Evolutionary conservation across 2,797 vertebrate genomes (phyloP).

Genomic region (Pelochelys cantorii): DNA sequence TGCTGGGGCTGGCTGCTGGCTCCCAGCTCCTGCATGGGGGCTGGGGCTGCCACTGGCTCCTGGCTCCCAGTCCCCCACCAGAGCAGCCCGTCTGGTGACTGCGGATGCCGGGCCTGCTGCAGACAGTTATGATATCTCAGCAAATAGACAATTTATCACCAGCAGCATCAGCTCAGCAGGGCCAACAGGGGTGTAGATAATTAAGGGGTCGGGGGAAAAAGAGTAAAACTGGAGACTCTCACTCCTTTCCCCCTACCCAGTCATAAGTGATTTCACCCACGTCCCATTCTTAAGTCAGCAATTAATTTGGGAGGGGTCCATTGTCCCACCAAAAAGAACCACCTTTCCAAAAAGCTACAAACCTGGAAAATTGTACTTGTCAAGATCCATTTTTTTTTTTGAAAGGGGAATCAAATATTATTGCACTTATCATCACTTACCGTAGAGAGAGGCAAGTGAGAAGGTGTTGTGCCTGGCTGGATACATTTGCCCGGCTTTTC

Average conservation of each 20-base stretch:
- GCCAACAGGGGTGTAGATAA: background rate
- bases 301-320: background rate
- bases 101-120: no score
- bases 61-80: no score
- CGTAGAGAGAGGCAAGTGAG: background rate
- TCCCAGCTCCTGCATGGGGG: no score
- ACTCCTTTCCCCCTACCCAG: background rate
- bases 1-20: no score
- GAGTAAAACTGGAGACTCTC: background rate
- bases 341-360: background rate
- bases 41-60: no score
- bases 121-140: background rate
- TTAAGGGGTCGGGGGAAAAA: background rate
- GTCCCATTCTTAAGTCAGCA: background rate
- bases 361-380: background rate
- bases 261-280: conserved; percentile 19
- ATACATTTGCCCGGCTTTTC: background rate
- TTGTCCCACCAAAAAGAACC: background rate
- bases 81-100: no score
- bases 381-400: conserved; percentile 1
- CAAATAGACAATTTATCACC: background rate
- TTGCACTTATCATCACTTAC: background rate
- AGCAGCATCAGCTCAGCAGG: background rate
- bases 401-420: background rate
- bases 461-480: background rate